phyloP scores from a whole-genome alignment of 2,888 invertebrate species.

The Eumacrocentrus americanus region DNA sequence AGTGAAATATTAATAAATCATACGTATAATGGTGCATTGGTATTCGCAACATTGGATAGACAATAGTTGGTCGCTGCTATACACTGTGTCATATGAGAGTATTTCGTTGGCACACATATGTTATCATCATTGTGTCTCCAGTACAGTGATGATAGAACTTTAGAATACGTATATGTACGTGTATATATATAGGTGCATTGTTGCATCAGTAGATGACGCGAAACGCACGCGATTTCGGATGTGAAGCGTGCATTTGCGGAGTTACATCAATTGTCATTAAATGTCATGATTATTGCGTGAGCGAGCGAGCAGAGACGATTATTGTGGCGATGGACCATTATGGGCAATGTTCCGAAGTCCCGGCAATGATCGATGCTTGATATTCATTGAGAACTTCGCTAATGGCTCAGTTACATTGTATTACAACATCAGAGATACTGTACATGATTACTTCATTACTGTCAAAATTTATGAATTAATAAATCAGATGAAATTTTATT shows the following conservation, averaged over 20 bases:
- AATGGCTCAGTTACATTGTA: constrained; percentile 46
- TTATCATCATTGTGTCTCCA: background rate
- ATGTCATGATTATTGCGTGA: constrained; percentile 56
- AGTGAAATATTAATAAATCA: constrained; percentile 52
- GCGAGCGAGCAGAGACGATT: constrained; percentile 23
- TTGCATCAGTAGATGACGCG: constrained; percentile 31
- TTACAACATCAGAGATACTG: constrained; percentile 8
- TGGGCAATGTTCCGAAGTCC: constrained; percentile 38
- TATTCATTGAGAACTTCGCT: constrained; percentile 45
- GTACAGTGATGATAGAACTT: constrained; percentile 19
- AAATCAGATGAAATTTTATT: too few species aligned
- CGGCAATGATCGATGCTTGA: constrained; percentile 50
- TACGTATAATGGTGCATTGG: constrained; percentile 39
- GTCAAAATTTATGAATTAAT: too few species aligned
- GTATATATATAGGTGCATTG: background rate
- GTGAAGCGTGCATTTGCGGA: constrained; percentile 52
- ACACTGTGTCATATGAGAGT: constrained; percentile 30
- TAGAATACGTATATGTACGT: constrained; percentile 15
- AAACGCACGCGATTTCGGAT: constrained; percentile 34
- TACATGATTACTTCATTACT: constrained; percentile 2
- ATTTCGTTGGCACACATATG: background rate
- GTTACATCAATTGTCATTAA: constrained; percentile 59
- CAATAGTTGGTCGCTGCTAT: constrained; percentile 30
- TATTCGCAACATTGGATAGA: constrained; percentile 31
- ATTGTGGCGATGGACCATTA: constrained; percentile 43